Evolutionary conservation across 1,140 invertebrate species (phyloP).

Genomic region (Pseudomyrmex sp.): DNA sequence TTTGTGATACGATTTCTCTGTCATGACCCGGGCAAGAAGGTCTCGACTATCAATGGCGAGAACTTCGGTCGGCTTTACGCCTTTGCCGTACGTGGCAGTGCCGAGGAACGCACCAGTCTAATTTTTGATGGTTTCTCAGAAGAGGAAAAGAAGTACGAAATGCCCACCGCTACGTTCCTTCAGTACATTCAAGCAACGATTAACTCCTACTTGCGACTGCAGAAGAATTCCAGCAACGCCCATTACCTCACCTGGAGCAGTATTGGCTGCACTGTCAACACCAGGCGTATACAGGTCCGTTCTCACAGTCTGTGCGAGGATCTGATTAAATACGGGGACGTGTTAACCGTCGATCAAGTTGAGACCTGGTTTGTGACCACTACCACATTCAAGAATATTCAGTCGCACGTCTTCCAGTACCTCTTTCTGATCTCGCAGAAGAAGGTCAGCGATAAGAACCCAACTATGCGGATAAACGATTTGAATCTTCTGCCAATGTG

Average conservation of each 20-base stretch:
- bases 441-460: constrained; percentile 82
- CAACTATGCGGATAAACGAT: constrained; percentile 80
- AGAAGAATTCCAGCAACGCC: constrained; percentile 80
- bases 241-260: constrained; percentile 82
- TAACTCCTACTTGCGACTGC: constrained; percentile 82
- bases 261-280: constrained; percentile 83
- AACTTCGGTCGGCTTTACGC: constrained; percentile 83
- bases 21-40: constrained; percentile 82
- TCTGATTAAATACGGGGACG: constrained; percentile 77
- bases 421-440: constrained; percentile 83
- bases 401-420: constrained; percentile 83
- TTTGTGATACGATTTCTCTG: constrained; percentile 83
- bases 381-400: constrained; percentile 80
- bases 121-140: constrained; percentile 80
- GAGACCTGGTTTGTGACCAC: constrained; percentile 80
- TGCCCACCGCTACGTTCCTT: constrained; percentile 79
- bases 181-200: constrained; percentile 83
- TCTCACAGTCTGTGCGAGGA: constrained; percentile 81
- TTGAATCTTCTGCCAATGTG: constrained; percentile 85
- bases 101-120: constrained; percentile 80
- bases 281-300: constrained; percentile 79
- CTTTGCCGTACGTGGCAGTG: constrained; percentile 81
- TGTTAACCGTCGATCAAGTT: constrained; percentile 76
- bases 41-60: constrained; percentile 82
- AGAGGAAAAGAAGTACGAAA: constrained; percentile 80